Evolutionary conservation across 1,140 invertebrate species (phyloP).

Genomic region (Neotoxoptera formosana): DNA sequence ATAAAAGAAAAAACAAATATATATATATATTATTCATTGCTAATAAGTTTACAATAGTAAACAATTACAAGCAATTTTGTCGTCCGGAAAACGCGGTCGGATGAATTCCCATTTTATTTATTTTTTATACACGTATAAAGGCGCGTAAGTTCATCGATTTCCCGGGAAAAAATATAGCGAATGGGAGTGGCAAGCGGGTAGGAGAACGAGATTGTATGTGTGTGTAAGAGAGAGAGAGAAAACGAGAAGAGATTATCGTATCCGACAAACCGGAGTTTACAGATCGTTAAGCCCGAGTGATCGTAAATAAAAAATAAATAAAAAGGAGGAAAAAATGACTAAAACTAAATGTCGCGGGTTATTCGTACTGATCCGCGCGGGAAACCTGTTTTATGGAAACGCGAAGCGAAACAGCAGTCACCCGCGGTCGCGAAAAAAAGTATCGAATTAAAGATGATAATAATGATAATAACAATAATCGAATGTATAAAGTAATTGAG

Average conservation of each 20-base stretch:
- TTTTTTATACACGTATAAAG: slow-evolving; percentile 1
- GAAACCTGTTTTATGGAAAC: slow-evolving; percentile 17
- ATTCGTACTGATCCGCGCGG: slow-evolving; percentile 13
- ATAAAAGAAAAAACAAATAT: slow-evolving; percentile 12
- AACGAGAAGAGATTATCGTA: slow-evolving; percentile 49
- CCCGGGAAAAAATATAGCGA: not conserved
- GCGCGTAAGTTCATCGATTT: slow-evolving; percentile 51
- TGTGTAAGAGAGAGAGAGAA: not conserved
- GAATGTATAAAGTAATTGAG: slow-evolving; percentile 30
- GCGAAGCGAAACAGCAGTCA: slow-evolving; percentile 36
- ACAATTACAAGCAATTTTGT: slow-evolving; percentile 56
- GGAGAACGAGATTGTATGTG: not conserved
- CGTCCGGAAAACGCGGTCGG: slow-evolving; percentile 52
- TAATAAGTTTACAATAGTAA: slow-evolving; percentile 51
- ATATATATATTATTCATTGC: slow-evolving; percentile 24
- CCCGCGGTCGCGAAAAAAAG: not conserved
- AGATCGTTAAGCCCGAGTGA: slow-evolving; percentile 56
- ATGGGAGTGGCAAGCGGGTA: not conserved
- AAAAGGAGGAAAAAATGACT: slow-evolving; percentile 32
- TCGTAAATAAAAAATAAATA: slow-evolving; percentile 52
- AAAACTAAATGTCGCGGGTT: slow-evolving; percentile 3
- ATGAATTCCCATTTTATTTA: slow-evolving; percentile 35
- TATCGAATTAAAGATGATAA: slow-evolving; percentile 35
- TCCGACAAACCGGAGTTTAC: slow-evolving; percentile 54
- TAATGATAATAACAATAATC: not conserved